phyloP scores from a whole-genome alignment of 2,113 vertebrate genomes.

The Psittacara wagleri region DNA sequence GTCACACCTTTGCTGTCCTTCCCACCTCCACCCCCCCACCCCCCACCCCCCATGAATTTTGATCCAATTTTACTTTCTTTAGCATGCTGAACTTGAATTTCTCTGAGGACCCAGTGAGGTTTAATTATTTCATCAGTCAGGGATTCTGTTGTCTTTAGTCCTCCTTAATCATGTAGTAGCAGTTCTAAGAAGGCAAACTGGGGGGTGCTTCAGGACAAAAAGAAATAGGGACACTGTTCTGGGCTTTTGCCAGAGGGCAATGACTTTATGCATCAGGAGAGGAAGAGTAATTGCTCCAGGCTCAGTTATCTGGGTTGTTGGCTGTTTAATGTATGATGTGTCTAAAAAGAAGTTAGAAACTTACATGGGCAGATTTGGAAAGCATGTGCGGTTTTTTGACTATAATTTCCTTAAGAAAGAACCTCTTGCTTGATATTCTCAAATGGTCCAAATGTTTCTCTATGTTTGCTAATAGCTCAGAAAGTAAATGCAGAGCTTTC shows the following conservation, averaged over 20 bases:
- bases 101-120: not conserved
- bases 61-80: too few species aligned
- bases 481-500: not conserved
- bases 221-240: not conserved
- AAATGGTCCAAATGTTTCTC: not conserved
- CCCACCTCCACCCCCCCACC: too few species aligned
- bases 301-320: not conserved
- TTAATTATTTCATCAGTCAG: not conserved
- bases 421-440: not conserved
- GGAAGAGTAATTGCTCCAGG: not conserved
- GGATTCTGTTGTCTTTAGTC: not conserved
- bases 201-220: not conserved
- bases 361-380: not conserved
- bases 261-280: not conserved
- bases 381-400: not conserved
- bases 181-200: not conserved
- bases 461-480: not conserved
- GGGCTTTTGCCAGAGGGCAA: not conserved
- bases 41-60: too few species aligned
- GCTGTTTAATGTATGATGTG: not conserved
- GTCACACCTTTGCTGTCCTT: not conserved
- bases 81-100: not conserved
- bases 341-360: not conserved
- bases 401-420: not conserved
- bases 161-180: not conserved